phyloP scores from a whole-genome alignment of 2,113 vertebrate species.

The Vombatus ursinus region DNA sequence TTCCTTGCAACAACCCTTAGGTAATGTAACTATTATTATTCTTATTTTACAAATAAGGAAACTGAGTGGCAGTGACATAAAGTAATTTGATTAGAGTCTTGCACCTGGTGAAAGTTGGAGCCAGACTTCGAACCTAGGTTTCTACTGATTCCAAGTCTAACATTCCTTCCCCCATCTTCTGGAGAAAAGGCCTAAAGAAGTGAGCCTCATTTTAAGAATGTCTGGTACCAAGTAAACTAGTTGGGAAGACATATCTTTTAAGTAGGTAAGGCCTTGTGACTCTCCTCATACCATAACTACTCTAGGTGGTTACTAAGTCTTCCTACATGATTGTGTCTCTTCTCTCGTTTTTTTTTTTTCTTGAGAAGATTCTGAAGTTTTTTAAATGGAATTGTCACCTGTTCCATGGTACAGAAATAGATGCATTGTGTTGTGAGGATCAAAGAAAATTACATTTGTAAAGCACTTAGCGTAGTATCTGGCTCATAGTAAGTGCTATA shows the following conservation, averaged over 20 bases:
- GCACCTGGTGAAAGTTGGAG: background rate
- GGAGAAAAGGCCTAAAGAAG: background rate
- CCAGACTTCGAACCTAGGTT: background rate
- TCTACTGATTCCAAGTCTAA: background rate
- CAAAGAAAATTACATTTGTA: background rate
- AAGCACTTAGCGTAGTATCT: background rate
- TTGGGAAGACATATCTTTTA: background rate
- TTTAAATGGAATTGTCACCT: background rate
- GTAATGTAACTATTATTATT: background rate
- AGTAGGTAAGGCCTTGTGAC: background rate
- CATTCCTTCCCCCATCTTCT: background rate
- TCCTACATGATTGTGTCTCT: background rate
- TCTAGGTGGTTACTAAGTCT: background rate
- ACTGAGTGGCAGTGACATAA: background rate
- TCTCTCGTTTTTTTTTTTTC: background rate
- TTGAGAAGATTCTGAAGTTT: constrained; percentile 27
- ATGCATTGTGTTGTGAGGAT: background rate
- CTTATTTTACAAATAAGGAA: background rate
- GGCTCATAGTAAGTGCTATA: background rate
- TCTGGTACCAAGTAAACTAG: background rate
- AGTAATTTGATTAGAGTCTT: background rate
- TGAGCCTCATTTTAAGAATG: background rate
- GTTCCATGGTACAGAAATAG: background rate
- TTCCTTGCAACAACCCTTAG: background rate
- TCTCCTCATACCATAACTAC: background rate